Evolutionary conservation across 2,797 vertebrate genomes (phyloP), one percentile per base, ranked within the genome.

Genomic region (Enteromius unitaeniatus): DNA sequence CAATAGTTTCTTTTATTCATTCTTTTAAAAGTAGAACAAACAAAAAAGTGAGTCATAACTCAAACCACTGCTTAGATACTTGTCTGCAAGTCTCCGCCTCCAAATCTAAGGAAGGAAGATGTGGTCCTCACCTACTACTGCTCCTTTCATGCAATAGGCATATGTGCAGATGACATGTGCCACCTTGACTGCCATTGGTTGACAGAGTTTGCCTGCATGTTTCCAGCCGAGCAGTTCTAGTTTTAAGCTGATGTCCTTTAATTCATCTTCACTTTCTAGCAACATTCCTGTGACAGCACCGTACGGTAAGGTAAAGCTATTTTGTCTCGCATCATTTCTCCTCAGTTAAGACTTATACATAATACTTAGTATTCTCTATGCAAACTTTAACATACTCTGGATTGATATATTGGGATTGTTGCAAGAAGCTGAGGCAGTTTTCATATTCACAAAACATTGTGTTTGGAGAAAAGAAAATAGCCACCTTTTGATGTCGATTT

Each of bases 61-160:
- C 62, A 83, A 83, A 45, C 73, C 72, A 40, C 28, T 62, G 21
- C 34, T 58, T 68, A 70, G 40, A 81, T 15, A 31, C 23, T 55
- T 75, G 58, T 64, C 47, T 64, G 14, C 14, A 60, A 84, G 62
- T 72, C 78, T 80, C 83, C 84, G 80, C 86, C 86, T 80, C 69
- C 73, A 60, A 17, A 49, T 45, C 75, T 80, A 7, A 82, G 86
- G 79, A 67, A 81, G 86, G 83, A 84, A 85, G 70, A 83, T 69
- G 65, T 65, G 81, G 83, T 85, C 76, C 64, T 85, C 80, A 79
- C 49, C 74, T 80, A 73, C 73, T 75, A 82, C 13, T n/a, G 65
- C 67, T 62, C 26, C 60, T 55, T 67, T 84, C 55, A 84, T 73
- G 76, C 82, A 72, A 31, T 69, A 58, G 37, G 40, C 51, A 58